Evolutionary conservation across 1,140 invertebrate genomes (phyloP).

Genomic region (Capitella teleta): DNA sequence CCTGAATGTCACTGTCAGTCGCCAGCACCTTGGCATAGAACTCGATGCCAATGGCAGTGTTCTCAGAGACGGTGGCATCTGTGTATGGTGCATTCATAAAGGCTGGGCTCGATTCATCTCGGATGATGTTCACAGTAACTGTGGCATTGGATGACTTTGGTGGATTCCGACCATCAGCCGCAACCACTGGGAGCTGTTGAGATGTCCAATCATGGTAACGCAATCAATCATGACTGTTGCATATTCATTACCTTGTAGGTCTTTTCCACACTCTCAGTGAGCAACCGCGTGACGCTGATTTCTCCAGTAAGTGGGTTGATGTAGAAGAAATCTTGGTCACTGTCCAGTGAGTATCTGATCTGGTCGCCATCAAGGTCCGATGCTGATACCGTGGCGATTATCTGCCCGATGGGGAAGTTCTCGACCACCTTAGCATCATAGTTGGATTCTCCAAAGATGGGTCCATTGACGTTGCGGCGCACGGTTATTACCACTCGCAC

Average conservation of each 20-base stretch:
- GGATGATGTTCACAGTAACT: background rate
- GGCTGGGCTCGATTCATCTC: slow-evolving; percentile 2
- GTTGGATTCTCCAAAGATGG: slow-evolving; percentile 12
- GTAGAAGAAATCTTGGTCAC: slow-evolving; percentile 8
- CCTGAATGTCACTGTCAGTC: slow-evolving; percentile 4
- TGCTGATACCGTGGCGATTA: slow-evolving; percentile 19
- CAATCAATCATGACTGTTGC: background rate
- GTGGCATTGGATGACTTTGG: slow-evolving; percentile 11
- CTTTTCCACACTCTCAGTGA: background rate
- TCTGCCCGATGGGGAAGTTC: slow-evolving; percentile 11
- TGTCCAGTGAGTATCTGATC: slow-evolving; percentile 4
- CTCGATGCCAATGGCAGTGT: slow-evolving; percentile 15
- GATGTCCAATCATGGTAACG: slow-evolving; percentile 6
- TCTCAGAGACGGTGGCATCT: slow-evolving; percentile 22
- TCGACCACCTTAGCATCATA: slow-evolving; percentile 16
- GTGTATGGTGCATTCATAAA: slow-evolving; percentile 14
- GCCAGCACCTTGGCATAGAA: slow-evolving; percentile 8
- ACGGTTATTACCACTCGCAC: slow-evolving; percentile 21
- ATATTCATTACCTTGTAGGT: background rate
- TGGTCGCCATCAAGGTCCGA: slow-evolving; percentile 21
- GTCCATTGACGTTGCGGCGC: slow-evolving; percentile 17
- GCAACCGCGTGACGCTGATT: background rate
- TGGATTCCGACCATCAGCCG: slow-evolving; percentile 3
- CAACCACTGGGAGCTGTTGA: slow-evolving; percentile 14
- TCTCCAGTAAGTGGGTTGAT: slow-evolving; percentile 10